Base-by-base conservation (phyloP, 1,140 invertebrate species). In the Vollenhovia emeryi region DNA sequence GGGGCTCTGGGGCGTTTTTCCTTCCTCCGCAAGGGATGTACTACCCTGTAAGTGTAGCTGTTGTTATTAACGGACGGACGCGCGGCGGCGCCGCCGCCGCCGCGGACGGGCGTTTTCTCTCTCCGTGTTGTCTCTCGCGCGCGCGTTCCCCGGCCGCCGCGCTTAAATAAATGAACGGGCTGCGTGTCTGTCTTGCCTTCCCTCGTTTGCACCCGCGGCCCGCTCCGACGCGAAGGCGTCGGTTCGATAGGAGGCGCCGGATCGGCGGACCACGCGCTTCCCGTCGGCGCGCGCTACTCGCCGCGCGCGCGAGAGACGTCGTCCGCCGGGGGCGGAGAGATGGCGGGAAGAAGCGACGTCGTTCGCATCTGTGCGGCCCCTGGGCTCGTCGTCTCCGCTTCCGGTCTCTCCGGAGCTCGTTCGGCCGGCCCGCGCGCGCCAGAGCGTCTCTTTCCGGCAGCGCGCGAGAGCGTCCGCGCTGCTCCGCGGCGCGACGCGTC, bases 11-110 rank as follows among this genome's bases (percentile, higher is more conserved):
- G 96, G 97, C 97, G 95, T 98, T 97, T 96, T 98, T 98, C 96
- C 97, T 98, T 96, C 97, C 97, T 96, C 97, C 97, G 95, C 97
- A 98, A 97, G 97, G 97, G 96, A 97, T 98, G 96, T 98, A 98
- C 96, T 98, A 98, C 96, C 97, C 97, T 96, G 97, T 98, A 96
- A 98, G 97, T 97, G 60, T 76, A 84, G 80, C 62, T 33, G 27
- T 62, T 33, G 24, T 74, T 13, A 36, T 5, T 36, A 3, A 36
- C 33, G 33, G n/a, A n/a, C n/a, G n/a, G n/a, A n/a, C n/a, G n/a
- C n/a, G n/a, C n/a, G n/a, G n/a, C n/a, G n/a, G n/a, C n/a, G n/a
- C n/a, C 36, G 36, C 0, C 36, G 36, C 36, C 36, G 36, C 79
- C 43, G 40, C 71, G n/a, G n/a, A n/a, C n/a, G n/a, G n/a, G n/a